Percentiles rank a stretch among this genome's conserved stretches.
These are phyloP conservation scores for Callipepla californica DNA, from an alignment of 2,113 vertebrate species.

Conservation along the genomic window DNA sequence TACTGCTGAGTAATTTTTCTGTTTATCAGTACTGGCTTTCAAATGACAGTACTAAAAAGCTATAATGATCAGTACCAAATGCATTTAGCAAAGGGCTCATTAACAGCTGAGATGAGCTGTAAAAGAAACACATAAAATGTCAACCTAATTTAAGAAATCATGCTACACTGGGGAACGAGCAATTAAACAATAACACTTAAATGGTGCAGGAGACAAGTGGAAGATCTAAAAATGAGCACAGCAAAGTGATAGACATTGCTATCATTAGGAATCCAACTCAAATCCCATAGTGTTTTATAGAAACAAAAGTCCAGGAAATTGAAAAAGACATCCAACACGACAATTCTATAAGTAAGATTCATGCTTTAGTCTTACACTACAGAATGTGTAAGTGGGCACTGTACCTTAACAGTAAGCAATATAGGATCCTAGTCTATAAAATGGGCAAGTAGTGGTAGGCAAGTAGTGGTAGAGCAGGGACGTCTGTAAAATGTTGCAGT, in stretches of 20 bases:
- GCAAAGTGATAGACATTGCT: neutral
- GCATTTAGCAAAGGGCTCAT: constrained; percentile 22
- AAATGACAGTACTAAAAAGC: constrained; percentile 45
- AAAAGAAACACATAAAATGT: constrained; percentile 56
- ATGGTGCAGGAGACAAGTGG: neutral
- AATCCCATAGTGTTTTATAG: neutral
- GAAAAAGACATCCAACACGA: neutral
- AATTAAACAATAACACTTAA: constrained; percentile 42
- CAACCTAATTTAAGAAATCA: constrained; percentile 47
- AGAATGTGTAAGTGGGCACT: neutral
- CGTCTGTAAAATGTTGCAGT: fast-evolving
- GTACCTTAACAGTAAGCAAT: fast-evolving
- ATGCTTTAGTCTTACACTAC: fast-evolving
- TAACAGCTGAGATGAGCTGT: constrained; percentile 56
- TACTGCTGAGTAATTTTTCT: constrained; percentile 40
- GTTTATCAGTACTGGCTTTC: constrained; percentile 40
- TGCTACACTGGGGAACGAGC: neutral
- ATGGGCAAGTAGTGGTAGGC: fast-evolving
- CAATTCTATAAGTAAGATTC: neutral
- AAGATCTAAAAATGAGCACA: constrained; percentile 18
- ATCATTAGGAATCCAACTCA: neutral
- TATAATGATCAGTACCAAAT: constrained; percentile 29
- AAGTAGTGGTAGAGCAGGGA: neutral
- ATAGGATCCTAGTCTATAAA: neutral
- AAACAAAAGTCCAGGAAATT: neutral